Percentiles rank a stretch among this genome's conserved stretches.
These are phyloP conservation scores for Dicyema japonicum DNA, from an alignment of 1,140 invertebrate species.

Conservation along the genomic window DNA sequence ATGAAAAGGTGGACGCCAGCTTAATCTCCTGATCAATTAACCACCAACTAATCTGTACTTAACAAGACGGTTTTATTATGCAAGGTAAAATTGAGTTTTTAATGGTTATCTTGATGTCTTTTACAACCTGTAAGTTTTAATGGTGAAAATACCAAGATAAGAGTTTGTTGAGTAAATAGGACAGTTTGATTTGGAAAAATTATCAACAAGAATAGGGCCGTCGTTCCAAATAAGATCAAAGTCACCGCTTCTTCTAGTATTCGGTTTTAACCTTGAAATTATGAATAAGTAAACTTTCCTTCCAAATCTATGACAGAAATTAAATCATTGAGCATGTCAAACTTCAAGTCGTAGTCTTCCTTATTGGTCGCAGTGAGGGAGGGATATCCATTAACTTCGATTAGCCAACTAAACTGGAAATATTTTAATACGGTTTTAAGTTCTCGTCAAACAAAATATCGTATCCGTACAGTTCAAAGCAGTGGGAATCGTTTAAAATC, in stretches of 20 bases:
- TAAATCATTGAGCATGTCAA: slow-evolving; percentile 20
- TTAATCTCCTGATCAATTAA: no score
- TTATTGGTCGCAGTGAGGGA: slow-evolving; percentile 23
- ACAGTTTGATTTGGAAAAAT: no score
- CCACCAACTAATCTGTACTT: no score
- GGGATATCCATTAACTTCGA: slow-evolving; percentile 24
- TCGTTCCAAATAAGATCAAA: slow-evolving; percentile 29
- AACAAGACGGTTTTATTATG: no score
- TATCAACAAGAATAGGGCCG: slow-evolving; percentile 20
- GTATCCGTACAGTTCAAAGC: slow-evolving; percentile 26
- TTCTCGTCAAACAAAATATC: slow-evolving; percentile 19
- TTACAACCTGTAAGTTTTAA: no score
- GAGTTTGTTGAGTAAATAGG: no score
- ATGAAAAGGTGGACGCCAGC: no score
- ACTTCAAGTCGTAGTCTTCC: slow-evolving; percentile 24
- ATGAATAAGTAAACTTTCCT: slow-evolving; percentile 11
- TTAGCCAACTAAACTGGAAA: slow-evolving; percentile 12
- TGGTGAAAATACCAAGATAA: no score
- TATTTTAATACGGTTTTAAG: slow-evolving; percentile 14
- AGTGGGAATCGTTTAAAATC: slow-evolving; percentile 24
- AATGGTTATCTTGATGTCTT: no score
- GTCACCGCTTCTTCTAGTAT: slow-evolving; percentile 26
- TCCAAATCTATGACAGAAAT: slow-evolving; percentile 23
- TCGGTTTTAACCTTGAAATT: slow-evolving; percentile 18
- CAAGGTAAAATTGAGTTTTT: no score